These are phyloP conservation scores for human (Homo sapiens) DNA, from an alignment of 2,113 vertebrate genomes.

Conservation along the genomic window GRCh38 chr11:15775001-15775500, in stretches of 20 bases:
- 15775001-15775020: constrained; percentile 2
- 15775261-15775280: neutral
- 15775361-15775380: neutral
- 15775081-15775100: constrained; percentile 53
- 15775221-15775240: constrained; percentile 65
- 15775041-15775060: constrained; percentile 23
- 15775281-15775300: neutral
- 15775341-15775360: neutral
- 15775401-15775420: neutral
- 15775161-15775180: constrained; percentile 65
- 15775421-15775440: neutral
- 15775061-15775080: constrained; percentile 46
- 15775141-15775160: constrained; percentile 64
- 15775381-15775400: neutral
- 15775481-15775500: neutral
- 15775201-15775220: constrained; percentile 72
- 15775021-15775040: neutral
- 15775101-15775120: constrained; percentile 68
- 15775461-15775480: neutral
- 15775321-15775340: neutral
- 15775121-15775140: constrained; percentile 72
- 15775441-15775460: too few relatives aligned
- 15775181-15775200: constrained; percentile 76
- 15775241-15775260: constrained; percentile 33
- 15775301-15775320: neutral